Base-by-base conservation (phyloP, 2,113 vertebrate genomes). In the Phyllostomus discolor region DNA sequence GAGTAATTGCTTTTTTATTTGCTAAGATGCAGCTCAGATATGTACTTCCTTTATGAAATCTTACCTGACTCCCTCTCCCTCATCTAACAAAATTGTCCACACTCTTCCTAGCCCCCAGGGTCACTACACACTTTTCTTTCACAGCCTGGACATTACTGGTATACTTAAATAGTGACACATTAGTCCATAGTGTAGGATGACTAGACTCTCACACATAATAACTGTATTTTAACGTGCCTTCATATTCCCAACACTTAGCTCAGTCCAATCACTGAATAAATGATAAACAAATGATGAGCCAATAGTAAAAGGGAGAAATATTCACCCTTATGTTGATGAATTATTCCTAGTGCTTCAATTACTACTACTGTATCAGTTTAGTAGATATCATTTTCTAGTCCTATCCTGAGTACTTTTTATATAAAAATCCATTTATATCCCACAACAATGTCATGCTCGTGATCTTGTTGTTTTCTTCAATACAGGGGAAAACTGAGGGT, bases 101-200 rank as follows among this genome's bases (percentile, higher is more conserved):
- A 22, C 0, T 2, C 3, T 46, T 54, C 2, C 14, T 31, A 28
- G 1, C 2, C 17, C 4, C 26, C 43, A 0, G 10, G 7, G 26
- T 57, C 35, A 10, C 20, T 1, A 10, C 16, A 10, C 1, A 0
- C 31, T 67, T 7, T 75, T 79, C 38, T 80, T 73, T 76, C 69
- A 67, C 3, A 78, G 15, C 11, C 8, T 50, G 31, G 4, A 19
- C 5, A 31, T 20, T 33, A 16, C 67, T 38, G 70, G 1, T 33
- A 3, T 0, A 15, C 15, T 69, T 84, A 62, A 81, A 86, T 31
- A 43, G 62, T 41, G 62, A 19, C 11, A 12, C 10, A 22, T 26
- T 64, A 24, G 35, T 20, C 33, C 87, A 57, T 14, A 41, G 9
- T 35, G 33, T 3, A 52, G 28, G 28, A 46, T 1, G 3, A 90